Evolutionary conservation across 2,888 invertebrate genomes (phyloP), one percentile per base, ranked within the genome.

Genomic region (Protophormia terraenovae): DNA sequence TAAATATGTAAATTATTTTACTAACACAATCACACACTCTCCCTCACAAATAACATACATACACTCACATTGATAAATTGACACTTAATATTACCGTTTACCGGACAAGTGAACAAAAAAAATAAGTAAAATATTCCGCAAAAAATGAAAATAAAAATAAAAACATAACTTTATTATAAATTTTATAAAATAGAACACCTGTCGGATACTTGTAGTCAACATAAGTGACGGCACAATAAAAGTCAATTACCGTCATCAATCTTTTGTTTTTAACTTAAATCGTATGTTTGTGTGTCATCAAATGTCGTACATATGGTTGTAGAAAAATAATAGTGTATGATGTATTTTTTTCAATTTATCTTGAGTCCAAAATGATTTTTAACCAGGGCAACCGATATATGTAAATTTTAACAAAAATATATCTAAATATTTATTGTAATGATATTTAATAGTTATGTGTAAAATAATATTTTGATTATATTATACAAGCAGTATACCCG

Each of bases 171-270:
- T 77, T 47, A 47, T 72, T 50, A 72, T 64, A 55, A 64, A 66
- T 60, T 66, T 60, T 55, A n/a, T 10, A 69, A 83, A 73, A 67
- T 75, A 69, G 67, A 79, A 78, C 83, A 83, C 78, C 78, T 83
- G 78, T 83, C 78, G 78, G 78, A 73, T 67, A 67, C 62, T 69
- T 78, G 67, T 62, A 69, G 73, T 53, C 78, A 53, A 45, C 58
- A 78, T 53, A 67, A 73, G 53, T 81, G 81, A 78, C 75, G 75
- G 32, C 75, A 78, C 62, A 84, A 83, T 76, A 84, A 79, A 84
- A 84, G 55, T 86, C 84, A 84, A 84, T 86, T 84, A 84, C 71
- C 38, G 67, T 38, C 86, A 84, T 86, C 84, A 84, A 86, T 84
- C 78, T 76, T 8, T 29, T 22, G 22, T 29, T 2, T 55, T 77